These are phyloP conservation scores for Pachymerium ferrugineum DNA, from an alignment of 2,888 invertebrate genomes.

Conservation along the genomic window DNA sequence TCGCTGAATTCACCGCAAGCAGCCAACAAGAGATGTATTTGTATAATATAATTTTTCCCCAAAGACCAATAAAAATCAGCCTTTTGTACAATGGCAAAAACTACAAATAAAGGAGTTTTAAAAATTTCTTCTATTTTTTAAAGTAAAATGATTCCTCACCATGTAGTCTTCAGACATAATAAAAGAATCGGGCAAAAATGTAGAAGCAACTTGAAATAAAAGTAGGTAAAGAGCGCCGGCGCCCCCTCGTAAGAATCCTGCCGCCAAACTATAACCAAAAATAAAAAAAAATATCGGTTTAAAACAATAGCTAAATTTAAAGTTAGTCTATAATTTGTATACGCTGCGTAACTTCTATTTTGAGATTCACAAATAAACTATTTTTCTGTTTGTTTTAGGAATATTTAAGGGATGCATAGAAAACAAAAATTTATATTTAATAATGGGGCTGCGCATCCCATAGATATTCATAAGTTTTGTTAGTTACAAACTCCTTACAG, in stretches of 20 bases:
- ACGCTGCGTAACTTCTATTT: too few species aligned
- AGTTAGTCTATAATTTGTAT: too few species aligned
- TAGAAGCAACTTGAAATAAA: conserved; percentile 67
- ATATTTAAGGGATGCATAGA: too few species aligned
- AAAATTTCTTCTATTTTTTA: conserved; percentile 19
- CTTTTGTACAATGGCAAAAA: conserved; percentile 45
- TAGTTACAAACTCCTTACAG: too few species aligned
- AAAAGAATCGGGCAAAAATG: conserved; percentile 65
- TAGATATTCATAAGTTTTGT: too few species aligned
- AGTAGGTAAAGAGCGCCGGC: conserved; percentile 67
- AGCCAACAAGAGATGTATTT: conserved; percentile 94
- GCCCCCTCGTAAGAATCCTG: conserved; percentile 59
- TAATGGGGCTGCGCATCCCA: too few species aligned
- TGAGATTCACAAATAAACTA: too few species aligned
- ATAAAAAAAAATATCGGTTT: too few species aligned
- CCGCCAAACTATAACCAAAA: conserved; percentile 49
- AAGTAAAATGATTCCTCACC: not conserved
- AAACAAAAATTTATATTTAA: too few species aligned
- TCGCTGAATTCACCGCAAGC: conserved; percentile 55
- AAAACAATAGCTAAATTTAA: too few species aligned
- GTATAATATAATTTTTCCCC: conserved; percentile 78
- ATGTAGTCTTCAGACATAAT: conserved; percentile 52
- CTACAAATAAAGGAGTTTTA: conserved; percentile 38
- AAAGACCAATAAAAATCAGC: conserved; percentile 65
- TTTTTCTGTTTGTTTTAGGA: too few species aligned